Evolutionary conservation across 2,113 vertebrate genomes (phyloP).

Genomic region (Crotalus horridus): DNA sequence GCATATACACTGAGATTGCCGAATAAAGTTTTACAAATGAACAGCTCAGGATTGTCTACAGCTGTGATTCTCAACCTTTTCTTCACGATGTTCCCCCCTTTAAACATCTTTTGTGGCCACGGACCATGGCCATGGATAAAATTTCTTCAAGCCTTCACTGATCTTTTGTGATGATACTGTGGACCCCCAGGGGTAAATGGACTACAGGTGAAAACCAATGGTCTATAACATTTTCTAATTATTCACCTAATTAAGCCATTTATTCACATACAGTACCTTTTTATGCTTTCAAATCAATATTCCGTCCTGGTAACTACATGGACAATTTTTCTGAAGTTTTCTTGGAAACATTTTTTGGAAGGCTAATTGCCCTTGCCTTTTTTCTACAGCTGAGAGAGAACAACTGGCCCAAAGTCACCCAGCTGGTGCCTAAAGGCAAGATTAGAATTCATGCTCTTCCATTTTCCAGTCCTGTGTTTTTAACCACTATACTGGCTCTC

Average conservation of each 20-base stretch:
- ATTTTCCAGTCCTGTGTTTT: not conserved
- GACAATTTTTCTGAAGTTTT: not conserved
- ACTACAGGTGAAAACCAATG: not conserved
- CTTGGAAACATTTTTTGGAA: not conserved
- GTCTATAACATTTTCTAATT: conserved; percentile 37
- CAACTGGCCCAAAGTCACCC: not conserved
- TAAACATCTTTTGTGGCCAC: not conserved
- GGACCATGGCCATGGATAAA: not conserved
- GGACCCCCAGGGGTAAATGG: not conserved
- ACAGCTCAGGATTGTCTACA: conserved; percentile 22
- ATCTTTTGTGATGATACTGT: no score
- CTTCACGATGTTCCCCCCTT: not conserved
- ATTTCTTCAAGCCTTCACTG: not conserved
- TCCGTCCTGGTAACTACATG: not conserved
- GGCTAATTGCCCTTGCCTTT: not conserved
- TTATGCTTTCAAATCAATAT: not conserved
- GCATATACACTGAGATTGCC: conserved; percentile 15
- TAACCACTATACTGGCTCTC: not conserved
- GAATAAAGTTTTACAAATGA: not conserved
- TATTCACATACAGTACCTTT: not conserved
- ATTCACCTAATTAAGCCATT: conserved; percentile 29
- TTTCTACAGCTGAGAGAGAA: not conserved
- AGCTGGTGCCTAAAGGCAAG: not conserved
- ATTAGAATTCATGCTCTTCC: not conserved
- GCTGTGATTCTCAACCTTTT: not conserved